Conservation (phyloP, 2,888 invertebrate genomes). For the Leucoptera coffeella region DNA sequence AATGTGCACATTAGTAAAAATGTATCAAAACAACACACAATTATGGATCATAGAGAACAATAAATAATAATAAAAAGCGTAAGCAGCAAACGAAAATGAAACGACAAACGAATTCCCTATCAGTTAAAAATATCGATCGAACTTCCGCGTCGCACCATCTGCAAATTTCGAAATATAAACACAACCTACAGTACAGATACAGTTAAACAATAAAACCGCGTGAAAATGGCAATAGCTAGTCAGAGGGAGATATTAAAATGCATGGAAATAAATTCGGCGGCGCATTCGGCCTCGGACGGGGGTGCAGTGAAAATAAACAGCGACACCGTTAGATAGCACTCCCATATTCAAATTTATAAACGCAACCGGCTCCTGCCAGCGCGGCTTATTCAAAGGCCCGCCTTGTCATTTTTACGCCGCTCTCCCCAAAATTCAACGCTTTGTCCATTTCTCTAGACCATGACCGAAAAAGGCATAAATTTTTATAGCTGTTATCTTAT, state of each 20-base stretch:
- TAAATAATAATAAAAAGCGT: too few relatives aligned
- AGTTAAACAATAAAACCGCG: constrained; percentile 42
- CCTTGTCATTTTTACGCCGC: constrained; percentile 13
- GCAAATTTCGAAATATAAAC: constrained; percentile 12
- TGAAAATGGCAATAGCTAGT: constrained; percentile 51
- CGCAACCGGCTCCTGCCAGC: constrained; percentile 21
- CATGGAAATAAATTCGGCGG: constrained; percentile 56
- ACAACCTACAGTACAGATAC: constrained; percentile 19
- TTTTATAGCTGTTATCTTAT: constrained; percentile 1
- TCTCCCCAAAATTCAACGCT: too few relatives aligned
- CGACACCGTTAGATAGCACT: constrained; percentile 55
- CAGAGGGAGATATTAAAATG: constrained; percentile 54
- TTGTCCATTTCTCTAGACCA: too few relatives aligned
- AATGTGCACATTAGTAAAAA: too few relatives aligned
- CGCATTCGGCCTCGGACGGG: constrained; percentile 50
- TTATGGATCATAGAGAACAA: too few relatives aligned
- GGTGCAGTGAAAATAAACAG: constrained; percentile 57
- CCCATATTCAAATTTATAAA: constrained; percentile 56
- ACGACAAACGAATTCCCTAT: too few relatives aligned
- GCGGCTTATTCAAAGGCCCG: constrained; percentile 10
- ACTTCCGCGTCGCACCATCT: too few relatives aligned
- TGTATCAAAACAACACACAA: too few relatives aligned
- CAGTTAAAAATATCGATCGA: too few relatives aligned
- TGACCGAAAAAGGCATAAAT: background rate
- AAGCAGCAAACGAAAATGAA: too few relatives aligned